Percentiles rank a stretch among this genome's conserved stretches.
phyloP scores from a whole-genome alignment of 37 sponge, comb jelly and placozoan genomes.

The Ephydatia muelleri region DNA sequence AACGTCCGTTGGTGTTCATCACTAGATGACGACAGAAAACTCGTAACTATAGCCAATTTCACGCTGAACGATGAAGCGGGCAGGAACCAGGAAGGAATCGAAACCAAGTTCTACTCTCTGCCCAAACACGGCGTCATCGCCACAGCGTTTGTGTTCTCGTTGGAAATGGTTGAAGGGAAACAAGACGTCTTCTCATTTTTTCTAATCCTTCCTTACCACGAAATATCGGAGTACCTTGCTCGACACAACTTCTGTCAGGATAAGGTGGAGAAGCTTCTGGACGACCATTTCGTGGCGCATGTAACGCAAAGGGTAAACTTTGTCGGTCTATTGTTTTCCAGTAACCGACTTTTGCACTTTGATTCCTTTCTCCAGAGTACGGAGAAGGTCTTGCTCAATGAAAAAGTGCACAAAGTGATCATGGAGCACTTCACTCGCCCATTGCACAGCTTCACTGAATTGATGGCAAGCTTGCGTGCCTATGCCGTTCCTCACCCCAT shows the following conservation, averaged over 20 bases:
- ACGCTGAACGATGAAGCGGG: slow-evolving; percentile 71
- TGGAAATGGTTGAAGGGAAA: slow-evolving; percentile 33
- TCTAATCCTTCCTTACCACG: slow-evolving; percentile 60
- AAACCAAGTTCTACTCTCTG: slow-evolving; percentile 64
- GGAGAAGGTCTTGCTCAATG: not conserved
- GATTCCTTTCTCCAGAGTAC: not conserved
- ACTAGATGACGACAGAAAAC: not conserved
- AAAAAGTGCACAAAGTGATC: slow-evolving; percentile 15
- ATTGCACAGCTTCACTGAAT: slow-evolving; percentile 33
- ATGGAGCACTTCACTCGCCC: slow-evolving; percentile 4
- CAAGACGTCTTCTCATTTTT: slow-evolving; percentile 71
- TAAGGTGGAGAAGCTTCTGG: slow-evolving; percentile 34
- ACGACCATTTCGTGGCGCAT: slow-evolving; percentile 33
- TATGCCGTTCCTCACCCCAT: slow-evolving; percentile 32
- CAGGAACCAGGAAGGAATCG: slow-evolving; percentile 36
- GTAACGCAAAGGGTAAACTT: not conserved
- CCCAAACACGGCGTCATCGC: slow-evolving; percentile 51
- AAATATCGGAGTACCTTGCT: slow-evolving; percentile 57
- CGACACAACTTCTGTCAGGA: slow-evolving; percentile 56
- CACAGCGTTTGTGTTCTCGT: slow-evolving; percentile 22
- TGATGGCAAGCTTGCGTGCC: slow-evolving; percentile 16
- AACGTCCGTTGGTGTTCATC: not conserved
- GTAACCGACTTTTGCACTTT: too few relatives aligned
- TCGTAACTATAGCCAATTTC: slow-evolving; percentile 53
- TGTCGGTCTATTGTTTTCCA: too few relatives aligned